Evolutionary conservation across 2,888 invertebrate genomes (phyloP).

Genomic region (Dascillus cervinus): DNA sequence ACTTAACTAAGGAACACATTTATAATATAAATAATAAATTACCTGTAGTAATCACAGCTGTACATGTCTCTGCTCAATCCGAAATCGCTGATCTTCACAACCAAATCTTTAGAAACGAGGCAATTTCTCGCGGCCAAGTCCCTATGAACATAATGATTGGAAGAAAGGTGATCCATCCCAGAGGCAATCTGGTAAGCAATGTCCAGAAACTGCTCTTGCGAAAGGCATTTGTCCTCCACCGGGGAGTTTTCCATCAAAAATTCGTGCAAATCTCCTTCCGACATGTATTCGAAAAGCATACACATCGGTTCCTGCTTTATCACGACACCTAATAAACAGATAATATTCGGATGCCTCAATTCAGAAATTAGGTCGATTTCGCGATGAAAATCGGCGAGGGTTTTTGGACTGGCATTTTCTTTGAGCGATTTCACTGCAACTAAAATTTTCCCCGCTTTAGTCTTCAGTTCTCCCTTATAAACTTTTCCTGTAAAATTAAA

Average conservation of each 20-base stretch:
- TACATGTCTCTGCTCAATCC: constrained; percentile 89
- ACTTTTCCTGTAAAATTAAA: constrained; percentile 60
- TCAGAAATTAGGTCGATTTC: constrained; percentile 94
- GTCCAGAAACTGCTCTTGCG: constrained; percentile 80
- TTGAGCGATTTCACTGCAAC: constrained; percentile 93
- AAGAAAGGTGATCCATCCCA: constrained; percentile 81
- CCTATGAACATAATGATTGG: constrained; percentile 93
- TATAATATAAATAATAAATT: constrained; percentile 31
- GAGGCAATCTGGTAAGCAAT: constrained; percentile 82
- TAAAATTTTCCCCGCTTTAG: constrained; percentile 62
- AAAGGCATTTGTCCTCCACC: constrained; percentile 66
- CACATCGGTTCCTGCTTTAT: constrained; percentile 84
- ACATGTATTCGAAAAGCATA: constrained; percentile 98
- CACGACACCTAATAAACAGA: constrained; percentile 88
- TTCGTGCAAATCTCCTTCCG: constrained; percentile 91
- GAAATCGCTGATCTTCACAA: constrained; percentile 96
- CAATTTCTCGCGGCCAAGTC: constrained; percentile 96
- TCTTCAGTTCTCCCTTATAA: constrained; percentile 82
- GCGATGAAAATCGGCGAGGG: constrained; percentile 83
- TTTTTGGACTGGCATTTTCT: constrained; percentile 86
- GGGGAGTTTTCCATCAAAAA: constrained; percentile 89
- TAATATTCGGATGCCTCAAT: constrained; percentile 90
- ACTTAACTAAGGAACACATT: too few species aligned
- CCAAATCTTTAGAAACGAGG: constrained; percentile 87
- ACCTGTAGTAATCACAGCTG: constrained; percentile 86